These are phyloP conservation scores for Excalfactoria chinensis DNA, from an alignment of 2,113 vertebrate genomes.

Conservation along the genomic window DNA sequence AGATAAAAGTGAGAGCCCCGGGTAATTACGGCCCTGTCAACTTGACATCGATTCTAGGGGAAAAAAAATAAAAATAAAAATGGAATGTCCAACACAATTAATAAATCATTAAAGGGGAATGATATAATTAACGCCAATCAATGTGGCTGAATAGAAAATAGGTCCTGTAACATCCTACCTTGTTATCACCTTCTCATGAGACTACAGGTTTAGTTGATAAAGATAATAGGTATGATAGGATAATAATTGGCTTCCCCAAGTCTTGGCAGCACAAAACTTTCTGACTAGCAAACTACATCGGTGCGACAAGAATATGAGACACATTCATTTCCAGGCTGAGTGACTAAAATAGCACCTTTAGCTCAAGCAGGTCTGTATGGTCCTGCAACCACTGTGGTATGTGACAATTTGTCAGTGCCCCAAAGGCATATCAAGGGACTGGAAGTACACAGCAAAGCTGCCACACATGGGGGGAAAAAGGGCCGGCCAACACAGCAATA, in stretches of 20 bases:
- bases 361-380: not conserved
- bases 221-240: constrained; percentile 63
- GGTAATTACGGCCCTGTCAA: constrained; percentile 58
- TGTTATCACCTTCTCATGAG: constrained; percentile 15
- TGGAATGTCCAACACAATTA: constrained; percentile 55
- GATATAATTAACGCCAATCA: constrained; percentile 68
- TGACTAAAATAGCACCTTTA: not conserved
- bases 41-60: constrained; percentile 41
- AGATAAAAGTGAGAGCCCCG: constrained; percentile 55
- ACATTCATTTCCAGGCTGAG: not conserved
- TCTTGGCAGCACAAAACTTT: constrained; percentile 18
- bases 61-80: constrained; percentile 61
- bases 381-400: not conserved
- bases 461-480: not conserved
- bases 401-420: fast-evolving
- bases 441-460: not conserved
- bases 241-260: constrained; percentile 47
- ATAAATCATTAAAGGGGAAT: constrained; percentile 69
- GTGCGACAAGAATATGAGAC: not conserved
- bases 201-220: constrained; percentile 52
- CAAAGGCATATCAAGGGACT: not conserved
- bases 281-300: not conserved
- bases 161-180: constrained; percentile 21
- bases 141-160: constrained; percentile 30
- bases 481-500: not conserved